These are phyloP conservation scores for Atherix ibis DNA, from an alignment of 2,888 invertebrate genomes.

Conservation along the genomic window DNA sequence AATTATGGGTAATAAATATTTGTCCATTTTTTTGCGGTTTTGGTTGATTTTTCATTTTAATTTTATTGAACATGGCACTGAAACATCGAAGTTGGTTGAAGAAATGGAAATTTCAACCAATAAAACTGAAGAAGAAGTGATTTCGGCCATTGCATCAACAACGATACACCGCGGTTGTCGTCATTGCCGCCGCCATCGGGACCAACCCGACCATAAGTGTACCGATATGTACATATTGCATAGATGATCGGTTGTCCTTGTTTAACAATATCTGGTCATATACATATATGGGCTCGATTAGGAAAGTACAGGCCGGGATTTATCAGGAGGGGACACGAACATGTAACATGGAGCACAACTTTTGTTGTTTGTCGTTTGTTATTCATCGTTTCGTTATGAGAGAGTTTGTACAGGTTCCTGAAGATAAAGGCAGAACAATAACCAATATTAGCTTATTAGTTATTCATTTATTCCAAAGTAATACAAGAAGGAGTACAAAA, in stretches of 20 bases:
- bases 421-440: slow-evolving; percentile 11
- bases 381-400: too few relatives aligned
- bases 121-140: slow-evolving; percentile 18
- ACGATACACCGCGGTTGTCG: slow-evolving; percentile 12
- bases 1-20: slow-evolving; percentile 2
- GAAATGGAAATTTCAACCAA: slow-evolving; percentile 17
- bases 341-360: too few relatives aligned
- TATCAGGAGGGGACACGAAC: too few relatives aligned
- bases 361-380: too few relatives aligned
- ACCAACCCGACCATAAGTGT: background rate
- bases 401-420: slow-evolving; percentile 4
- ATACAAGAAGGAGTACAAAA: background rate
- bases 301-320: slow-evolving; percentile 1
- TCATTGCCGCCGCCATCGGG: slow-evolving; percentile 1
- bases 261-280: slow-evolving; percentile 1
- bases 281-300: background rate
- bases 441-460: slow-evolving; percentile 12
- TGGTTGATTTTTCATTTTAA: background rate
- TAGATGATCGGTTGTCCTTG: background rate
- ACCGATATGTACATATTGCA: too few relatives aligned
- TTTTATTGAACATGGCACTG: background rate
- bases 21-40: background rate
- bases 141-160: slow-evolving; percentile 18
- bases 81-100: slow-evolving; percentile 6
- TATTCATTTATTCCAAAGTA: slow-evolving; percentile 12